Evolutionary conservation across 64 coral and sea anemone species (phyloP).

Genomic region (Montipora efflorescens): DNA sequence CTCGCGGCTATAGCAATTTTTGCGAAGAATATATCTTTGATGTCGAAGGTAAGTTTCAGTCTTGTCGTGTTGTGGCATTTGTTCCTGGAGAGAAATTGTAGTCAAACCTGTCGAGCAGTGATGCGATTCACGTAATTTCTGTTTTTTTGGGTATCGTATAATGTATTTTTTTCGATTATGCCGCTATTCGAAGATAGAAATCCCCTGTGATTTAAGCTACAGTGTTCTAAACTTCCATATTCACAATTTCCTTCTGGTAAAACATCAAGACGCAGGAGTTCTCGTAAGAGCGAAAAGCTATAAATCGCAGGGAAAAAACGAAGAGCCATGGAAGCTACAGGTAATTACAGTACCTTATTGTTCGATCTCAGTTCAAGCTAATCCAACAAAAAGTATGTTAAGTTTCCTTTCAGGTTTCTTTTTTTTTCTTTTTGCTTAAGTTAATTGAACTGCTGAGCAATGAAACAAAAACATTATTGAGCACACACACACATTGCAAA

Average conservation of each 20-base stretch:
- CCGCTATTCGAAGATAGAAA: neutral
- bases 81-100: neutral
- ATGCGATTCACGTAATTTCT: neutral
- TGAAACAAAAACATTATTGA: neutral
- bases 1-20: conserved; percentile 26
- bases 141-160: neutral
- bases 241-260: neutral
- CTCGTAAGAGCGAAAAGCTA: conserved; percentile 36
- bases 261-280: conserved; percentile 6
- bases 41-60: conserved; percentile 20
- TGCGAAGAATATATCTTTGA: conserved; percentile 41
- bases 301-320: conserved; percentile 60
- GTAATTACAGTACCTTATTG: conserved; percentile 22
- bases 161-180: conserved; percentile 5
- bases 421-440: conserved; percentile 4
- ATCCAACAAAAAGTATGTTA: neutral
- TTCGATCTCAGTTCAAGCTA: neutral
- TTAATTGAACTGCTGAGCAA: neutral
- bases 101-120: neutral
- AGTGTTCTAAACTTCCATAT: neutral
- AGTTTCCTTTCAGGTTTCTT: conserved; percentile 27
- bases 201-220: neutral
- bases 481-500: neutral
- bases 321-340: conserved; percentile 68
- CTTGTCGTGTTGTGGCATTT: neutral